Evolutionary conservation across 2,797 vertebrate species (phyloP).

Genomic region (Mus spretus): DNA sequence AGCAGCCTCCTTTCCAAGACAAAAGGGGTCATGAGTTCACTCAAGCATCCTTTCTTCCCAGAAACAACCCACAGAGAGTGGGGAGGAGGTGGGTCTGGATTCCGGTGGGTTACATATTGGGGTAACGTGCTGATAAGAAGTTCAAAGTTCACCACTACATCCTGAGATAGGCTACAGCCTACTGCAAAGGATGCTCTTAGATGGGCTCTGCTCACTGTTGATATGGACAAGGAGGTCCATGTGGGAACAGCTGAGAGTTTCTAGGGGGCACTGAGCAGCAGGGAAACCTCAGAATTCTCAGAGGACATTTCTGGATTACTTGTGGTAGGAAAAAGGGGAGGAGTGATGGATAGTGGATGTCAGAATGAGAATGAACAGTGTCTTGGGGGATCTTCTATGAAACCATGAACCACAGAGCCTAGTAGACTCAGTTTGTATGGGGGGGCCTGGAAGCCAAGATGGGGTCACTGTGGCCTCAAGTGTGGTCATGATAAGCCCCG

Average conservation of each 20-base stretch:
- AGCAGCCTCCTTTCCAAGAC: not conserved
- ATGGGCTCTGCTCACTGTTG: not conserved
- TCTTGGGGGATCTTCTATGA: not conserved
- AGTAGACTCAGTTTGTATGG: not conserved
- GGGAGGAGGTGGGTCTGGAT: accelerated
- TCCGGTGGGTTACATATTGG: accelerated
- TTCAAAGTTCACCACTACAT: not conserved
- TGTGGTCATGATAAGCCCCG: too few species aligned
- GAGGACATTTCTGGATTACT: not conserved
- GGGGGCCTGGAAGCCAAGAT: accelerated
- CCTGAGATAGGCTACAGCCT: not conserved
- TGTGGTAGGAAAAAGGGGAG: accelerated
- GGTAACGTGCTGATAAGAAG: not conserved
- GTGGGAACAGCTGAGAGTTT: accelerated
- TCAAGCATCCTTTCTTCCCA: not conserved
- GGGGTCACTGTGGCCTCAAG: accelerated
- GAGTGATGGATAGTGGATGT: accelerated
- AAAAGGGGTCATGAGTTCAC: accelerated
- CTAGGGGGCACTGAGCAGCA: too few species aligned
- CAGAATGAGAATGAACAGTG: too few species aligned
- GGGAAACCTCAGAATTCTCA: not conserved
- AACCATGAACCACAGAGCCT: not conserved
- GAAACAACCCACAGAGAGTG: not conserved
- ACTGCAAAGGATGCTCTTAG: not conserved
- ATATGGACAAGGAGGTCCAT: not conserved